Evolutionary conservation across 2,888 invertebrate species (phyloP).

Genomic region (Sminthurinus aureus): DNA sequence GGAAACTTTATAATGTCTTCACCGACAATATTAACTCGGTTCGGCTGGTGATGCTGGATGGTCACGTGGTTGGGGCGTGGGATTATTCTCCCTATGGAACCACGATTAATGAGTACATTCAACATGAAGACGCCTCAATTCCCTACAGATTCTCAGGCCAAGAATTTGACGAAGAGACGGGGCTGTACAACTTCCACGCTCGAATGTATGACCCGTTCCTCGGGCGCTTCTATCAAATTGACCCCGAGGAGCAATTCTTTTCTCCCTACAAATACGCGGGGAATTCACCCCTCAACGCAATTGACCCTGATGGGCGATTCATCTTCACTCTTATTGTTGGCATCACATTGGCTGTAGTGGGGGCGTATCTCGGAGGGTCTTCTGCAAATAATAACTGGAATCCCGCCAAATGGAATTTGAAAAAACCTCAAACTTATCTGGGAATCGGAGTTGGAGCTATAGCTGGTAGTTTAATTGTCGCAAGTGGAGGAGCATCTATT

Average conservation of each 20-base stretch:
- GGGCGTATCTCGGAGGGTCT: not conserved
- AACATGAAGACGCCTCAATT: constrained; percentile 27
- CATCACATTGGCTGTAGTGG: not conserved
- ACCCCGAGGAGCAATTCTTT: constrained; percentile 49
- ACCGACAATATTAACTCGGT: constrained; percentile 58
- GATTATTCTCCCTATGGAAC: constrained; percentile 59
- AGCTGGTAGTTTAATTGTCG: not conserved
- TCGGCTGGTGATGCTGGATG: constrained; percentile 48
- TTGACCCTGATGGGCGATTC: not conserved
- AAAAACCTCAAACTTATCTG: not conserved
- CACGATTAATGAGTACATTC: constrained; percentile 45
- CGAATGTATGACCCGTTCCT: constrained; percentile 58
- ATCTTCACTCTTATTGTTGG: not conserved
- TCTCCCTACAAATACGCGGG: constrained; percentile 52
- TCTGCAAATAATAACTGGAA: not conserved
- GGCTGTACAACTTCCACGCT: constrained; percentile 58
- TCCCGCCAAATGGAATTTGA: not conserved
- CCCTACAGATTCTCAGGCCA: constrained; percentile 57
- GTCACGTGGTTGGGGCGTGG: constrained; percentile 57
- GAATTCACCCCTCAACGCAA: not conserved
- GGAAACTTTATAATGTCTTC: constrained; percentile 46
- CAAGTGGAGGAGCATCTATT: not conserved
- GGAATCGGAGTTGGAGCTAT: not conserved
- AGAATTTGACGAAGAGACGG: constrained; percentile 59
- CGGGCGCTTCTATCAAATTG: constrained; percentile 51